phyloP scores from a whole-genome alignment of 1,140 invertebrate species.

The Nephotettix cincticeps region DNA sequence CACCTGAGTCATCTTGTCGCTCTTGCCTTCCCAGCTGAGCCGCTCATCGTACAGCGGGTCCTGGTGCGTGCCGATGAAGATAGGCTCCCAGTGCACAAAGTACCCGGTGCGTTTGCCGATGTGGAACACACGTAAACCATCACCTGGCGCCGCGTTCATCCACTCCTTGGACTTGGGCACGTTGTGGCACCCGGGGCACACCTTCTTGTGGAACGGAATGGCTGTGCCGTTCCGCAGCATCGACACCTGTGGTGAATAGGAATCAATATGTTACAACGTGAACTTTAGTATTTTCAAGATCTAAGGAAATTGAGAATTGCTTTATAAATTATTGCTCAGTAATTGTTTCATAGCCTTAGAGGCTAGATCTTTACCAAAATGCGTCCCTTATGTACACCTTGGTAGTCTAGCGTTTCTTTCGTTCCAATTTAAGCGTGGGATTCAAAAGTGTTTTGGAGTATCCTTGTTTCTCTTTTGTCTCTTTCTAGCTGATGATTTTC shows the following conservation, averaged over 20 bases:
- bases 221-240: constrained; percentile 75
- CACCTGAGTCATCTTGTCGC: constrained; percentile 94
- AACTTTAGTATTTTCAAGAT: neutral
- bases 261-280: neutral
- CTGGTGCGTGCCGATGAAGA: constrained; percentile 81
- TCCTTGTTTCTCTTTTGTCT: too few species aligned
- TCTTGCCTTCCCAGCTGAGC: constrained; percentile 86
- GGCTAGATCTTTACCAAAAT: too few species aligned
- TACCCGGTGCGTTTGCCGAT: constrained; percentile 77
- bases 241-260: constrained; percentile 51
- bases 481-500: too few species aligned
- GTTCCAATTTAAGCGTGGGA: too few species aligned
- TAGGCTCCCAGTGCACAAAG: constrained; percentile 87
- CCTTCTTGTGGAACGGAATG: constrained; percentile 88
- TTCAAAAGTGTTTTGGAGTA: too few species aligned
- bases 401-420: too few species aligned
- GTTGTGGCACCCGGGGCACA: constrained; percentile 85
- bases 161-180: constrained; percentile 84
- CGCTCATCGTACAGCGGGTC: constrained; percentile 88
- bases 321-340: neutral
- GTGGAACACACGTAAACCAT: constrained; percentile 78
- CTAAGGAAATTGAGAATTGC: neutral
- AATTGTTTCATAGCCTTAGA: too few species aligned
- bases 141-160: constrained; percentile 60
- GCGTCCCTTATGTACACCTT: too few species aligned